Evolutionary conservation across 2,888 invertebrate genomes (phyloP).

Genomic region (Eupithecia abbreviata): DNA sequence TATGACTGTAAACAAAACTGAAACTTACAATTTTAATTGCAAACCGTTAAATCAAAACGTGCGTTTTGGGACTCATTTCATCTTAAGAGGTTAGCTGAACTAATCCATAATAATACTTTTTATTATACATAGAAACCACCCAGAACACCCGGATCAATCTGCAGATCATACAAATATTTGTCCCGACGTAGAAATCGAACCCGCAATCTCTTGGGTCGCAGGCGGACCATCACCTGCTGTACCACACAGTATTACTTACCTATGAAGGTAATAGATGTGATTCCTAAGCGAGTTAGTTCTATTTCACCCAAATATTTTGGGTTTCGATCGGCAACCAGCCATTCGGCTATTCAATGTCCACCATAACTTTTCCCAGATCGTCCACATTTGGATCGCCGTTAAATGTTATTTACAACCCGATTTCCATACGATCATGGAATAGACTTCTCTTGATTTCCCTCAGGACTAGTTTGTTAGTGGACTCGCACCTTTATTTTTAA

Average conservation of each 20-base stretch:
- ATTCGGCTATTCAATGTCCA: neutral
- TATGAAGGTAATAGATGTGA: neutral
- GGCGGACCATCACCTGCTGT: no score
- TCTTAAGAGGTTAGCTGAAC: no score
- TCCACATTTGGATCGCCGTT: slow-evolving; percentile 60
- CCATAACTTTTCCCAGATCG: slow-evolving; percentile 34
- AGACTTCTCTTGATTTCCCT: slow-evolving; percentile 78
- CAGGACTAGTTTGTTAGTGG: slow-evolving; percentile 63
- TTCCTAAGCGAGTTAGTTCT: neutral
- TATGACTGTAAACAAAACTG: no score
- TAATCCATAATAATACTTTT: no score
- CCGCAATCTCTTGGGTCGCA: no score
- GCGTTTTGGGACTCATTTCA: no score
- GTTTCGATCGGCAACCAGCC: neutral
- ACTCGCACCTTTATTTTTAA: slow-evolving; percentile 63
- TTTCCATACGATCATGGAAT: slow-evolving; percentile 59
- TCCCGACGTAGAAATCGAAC: no score
- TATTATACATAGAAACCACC: no score
- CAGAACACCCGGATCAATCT: no score
- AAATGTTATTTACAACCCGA: slow-evolving; percentile 66
- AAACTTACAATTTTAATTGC: no score
- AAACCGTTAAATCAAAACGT: no score
- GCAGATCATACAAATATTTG: no score
- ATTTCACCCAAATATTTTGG: neutral
- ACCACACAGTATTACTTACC: neutral